Conservation (phyloP, 2,888 invertebrate genomes). For the Tuta absoluta region DNA sequence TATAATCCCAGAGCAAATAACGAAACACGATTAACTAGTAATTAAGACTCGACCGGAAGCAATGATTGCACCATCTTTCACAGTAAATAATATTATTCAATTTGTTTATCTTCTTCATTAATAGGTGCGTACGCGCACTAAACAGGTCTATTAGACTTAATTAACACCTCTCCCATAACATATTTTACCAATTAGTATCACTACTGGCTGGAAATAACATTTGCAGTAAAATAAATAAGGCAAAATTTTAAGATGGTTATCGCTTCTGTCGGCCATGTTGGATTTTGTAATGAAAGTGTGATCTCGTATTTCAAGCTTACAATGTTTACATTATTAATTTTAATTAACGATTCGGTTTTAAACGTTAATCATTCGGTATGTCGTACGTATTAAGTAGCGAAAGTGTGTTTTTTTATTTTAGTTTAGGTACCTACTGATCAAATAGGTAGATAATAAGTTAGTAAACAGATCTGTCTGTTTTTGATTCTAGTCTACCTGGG, state of each 20-base stretch:
- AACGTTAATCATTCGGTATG: not conserved
- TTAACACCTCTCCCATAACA: constrained; percentile 64
- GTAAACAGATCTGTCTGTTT: too few relatives aligned
- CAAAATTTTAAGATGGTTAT: constrained; percentile 23
- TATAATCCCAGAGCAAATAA: constrained; percentile 4
- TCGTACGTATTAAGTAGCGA: not conserved
- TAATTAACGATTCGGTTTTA: not conserved
- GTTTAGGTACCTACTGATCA: too few relatives aligned
- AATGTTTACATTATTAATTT: constrained; percentile 14
- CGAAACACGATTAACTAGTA: constrained; percentile 11
- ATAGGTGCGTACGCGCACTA: constrained; percentile 20
- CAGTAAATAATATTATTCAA: constrained; percentile 23
- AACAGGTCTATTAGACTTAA: constrained; percentile 51
- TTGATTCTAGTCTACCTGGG: too few relatives aligned
- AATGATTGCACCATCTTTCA: constrained; percentile 23
- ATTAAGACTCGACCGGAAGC: constrained; percentile 21
- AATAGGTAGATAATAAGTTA: too few relatives aligned
- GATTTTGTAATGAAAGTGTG: constrained; percentile 30
- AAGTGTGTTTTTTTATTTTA: too few relatives aligned
- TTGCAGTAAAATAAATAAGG: constrained; percentile 17
- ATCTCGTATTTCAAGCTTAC: constrained; percentile 14
- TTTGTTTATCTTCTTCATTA: constrained; percentile 28
- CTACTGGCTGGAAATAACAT: constrained; percentile 16
- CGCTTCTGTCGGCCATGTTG: constrained; percentile 21
- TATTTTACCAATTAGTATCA: constrained; percentile 54